Evolutionary conservation across 1,140 invertebrate genomes (phyloP).

Genomic region (Brachionus paranguensis): DNA sequence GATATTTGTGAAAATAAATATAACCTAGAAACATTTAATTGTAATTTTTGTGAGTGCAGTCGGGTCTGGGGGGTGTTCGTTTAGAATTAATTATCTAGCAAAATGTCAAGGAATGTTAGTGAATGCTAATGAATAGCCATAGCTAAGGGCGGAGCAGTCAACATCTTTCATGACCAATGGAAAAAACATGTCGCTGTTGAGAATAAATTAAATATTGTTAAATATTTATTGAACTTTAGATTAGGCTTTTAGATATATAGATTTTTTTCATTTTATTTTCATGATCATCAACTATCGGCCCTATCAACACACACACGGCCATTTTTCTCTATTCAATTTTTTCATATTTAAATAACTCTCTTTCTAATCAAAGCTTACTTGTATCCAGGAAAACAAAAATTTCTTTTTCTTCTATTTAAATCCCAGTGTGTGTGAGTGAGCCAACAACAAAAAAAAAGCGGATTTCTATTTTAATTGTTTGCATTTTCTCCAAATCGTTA

Average conservation of each 20-base stretch:
- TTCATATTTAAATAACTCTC: not conserved
- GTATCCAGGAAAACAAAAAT: not conserved
- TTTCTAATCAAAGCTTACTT: not conserved
- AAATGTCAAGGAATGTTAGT: slow-evolving; percentile 29
- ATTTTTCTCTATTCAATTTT: not conserved
- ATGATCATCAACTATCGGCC: not conserved
- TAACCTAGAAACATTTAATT: slow-evolving; percentile 31
- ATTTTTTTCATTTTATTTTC: not conserved
- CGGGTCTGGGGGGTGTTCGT: not conserved
- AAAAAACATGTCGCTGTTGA: slow-evolving; percentile 16
- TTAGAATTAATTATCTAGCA: not conserved
- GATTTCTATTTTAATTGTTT: not conserved
- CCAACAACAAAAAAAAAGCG: too few relatives aligned
- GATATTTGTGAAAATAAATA: slow-evolving; percentile 26
- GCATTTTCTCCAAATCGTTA: not conserved
- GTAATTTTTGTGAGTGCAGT: not conserved
- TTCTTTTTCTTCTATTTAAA: not conserved
- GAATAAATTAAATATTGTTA: slow-evolving; percentile 35
- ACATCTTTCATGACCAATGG: slow-evolving; percentile 2
- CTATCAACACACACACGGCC: not conserved
- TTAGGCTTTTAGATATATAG: not conserved
- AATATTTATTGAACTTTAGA: slow-evolving; percentile 30
- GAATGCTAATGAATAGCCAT: slow-evolving; percentile 1
- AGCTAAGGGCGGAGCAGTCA: not conserved
- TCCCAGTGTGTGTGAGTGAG: not conserved